These are phyloP conservation scores for Pantala flavescens DNA, from an alignment of 1,140 invertebrate species.

Conservation along the genomic window DNA sequence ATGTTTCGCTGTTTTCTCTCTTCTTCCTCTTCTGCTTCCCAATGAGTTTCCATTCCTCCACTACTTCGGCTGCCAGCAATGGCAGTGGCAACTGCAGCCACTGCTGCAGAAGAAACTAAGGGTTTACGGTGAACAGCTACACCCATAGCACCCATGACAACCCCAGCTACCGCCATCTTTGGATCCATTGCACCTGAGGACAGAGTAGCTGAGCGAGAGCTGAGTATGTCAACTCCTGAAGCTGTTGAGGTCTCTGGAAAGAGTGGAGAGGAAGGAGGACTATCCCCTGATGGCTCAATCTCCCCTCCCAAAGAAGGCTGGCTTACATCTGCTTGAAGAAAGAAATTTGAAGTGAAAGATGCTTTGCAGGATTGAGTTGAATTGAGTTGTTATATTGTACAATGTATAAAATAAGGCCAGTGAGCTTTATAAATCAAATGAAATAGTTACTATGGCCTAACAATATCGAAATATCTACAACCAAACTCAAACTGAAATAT, in stretches of 20 bases:
- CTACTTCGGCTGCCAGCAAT: neutral
- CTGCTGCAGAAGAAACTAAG: neutral
- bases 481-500: too few species aligned
- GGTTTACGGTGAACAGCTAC: neutral
- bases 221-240: neutral
- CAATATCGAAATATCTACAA: too few species aligned
- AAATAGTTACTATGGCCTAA: too few species aligned
- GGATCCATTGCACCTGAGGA: neutral
- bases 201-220: neutral
- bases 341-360: neutral
- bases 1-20: neutral
- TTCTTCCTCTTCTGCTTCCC: constrained; percentile 44
- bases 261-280: constrained; percentile 36
- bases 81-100: neutral
- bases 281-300: constrained; percentile 37
- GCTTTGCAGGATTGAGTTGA: neutral
- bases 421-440: neutral
- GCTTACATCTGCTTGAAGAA: constrained; percentile 48
- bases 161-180: neutral
- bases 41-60: constrained; percentile 53
- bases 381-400: neutral
- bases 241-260: neutral
- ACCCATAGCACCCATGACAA: neutral
- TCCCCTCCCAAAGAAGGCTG: constrained; percentile 60
- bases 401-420: neutral